Base-by-base conservation (phyloP, 2,888 invertebrate species). In the Lasius platythorax region DNA sequence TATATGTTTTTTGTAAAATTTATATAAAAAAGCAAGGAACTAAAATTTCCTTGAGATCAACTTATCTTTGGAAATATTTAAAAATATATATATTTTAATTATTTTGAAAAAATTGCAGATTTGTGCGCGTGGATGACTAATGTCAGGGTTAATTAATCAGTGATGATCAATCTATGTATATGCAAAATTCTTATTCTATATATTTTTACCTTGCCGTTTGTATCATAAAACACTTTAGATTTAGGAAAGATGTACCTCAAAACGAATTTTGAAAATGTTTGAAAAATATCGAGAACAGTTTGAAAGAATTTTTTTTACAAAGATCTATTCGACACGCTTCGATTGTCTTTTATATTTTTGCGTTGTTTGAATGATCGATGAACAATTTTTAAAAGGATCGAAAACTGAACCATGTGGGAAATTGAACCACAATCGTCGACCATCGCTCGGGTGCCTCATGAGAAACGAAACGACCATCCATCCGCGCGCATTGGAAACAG, bases 401-500 rank as follows among this genome's bases (percentile, higher is more conserved):
- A 56, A 53, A 61, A 6, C 3, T 30, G 6, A 58, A 58, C 18
- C 67, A 67, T 76, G 53, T 67, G 73, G 33, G 23, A 23, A 23
- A 23, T 23, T 23, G 23, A 23, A 23, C 23, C 37, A 23, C 73
- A n/a, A 58, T 66, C 30, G 67, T 56, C 9, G 70, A 18, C 72
- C 43, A 79, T 78, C 28, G 74, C 43, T 33, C 82, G 82, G 40
- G 83, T 58, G 79, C 58, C 74, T 81, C 82, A 85, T 64, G 90
- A 88, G 89, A 87, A 88, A 89, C 74, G 90, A 68, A 88, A 83
- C 56, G 64, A 53, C 28, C 82, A 79, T 53, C 58, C 43, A n/a
- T 58, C 72, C 67, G 58, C 85, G 83, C 76, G 63, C 85, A 84
- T 91, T 91, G 87, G 87, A 88, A 89, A 83, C 87, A 88, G 88